Percentiles rank a stretch among this genome's conserved stretches.
Conservation (phyloP, 2,888 invertebrate genomes). For the Agonopterix subpropinquella region DNA sequence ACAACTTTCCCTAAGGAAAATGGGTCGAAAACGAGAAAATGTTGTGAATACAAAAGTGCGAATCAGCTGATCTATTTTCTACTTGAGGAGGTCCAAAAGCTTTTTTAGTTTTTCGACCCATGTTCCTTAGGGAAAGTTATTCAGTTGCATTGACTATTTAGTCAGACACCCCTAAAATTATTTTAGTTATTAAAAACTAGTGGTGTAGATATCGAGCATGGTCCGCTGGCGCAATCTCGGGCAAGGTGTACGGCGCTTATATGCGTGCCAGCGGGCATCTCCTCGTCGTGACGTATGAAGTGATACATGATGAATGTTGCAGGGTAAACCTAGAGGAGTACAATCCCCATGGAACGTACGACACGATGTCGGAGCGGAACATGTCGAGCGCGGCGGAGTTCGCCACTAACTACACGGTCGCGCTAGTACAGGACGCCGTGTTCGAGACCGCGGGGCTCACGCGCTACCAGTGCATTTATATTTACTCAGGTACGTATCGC, state of each 20-base stretch:
- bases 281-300: slow-evolving; percentile 57
- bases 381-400: slow-evolving; percentile 14
- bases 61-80: too few relatives aligned
- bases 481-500: slow-evolving; percentile 52
- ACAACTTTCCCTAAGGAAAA: too few relatives aligned
- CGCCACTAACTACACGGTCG: slow-evolving; percentile 23
- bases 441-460: slow-evolving; percentile 28
- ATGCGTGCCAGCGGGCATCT: slow-evolving; percentile 82
- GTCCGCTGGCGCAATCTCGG: too few relatives aligned
- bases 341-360: slow-evolving; percentile 22
- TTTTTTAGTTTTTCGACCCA: too few relatives aligned
- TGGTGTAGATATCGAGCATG: too few relatives aligned
- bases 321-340: slow-evolving; percentile 77
- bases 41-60: too few relatives aligned
- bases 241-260: slow-evolving; percentile 79
- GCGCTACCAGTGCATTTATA: slow-evolving; percentile 65
- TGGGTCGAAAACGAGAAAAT: too few relatives aligned
- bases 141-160: too few relatives aligned
- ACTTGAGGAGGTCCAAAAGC: too few relatives aligned
- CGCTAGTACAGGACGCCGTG: slow-evolving; percentile 30
- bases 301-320: slow-evolving; percentile 46
- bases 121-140: too few relatives aligned
- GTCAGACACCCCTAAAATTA: too few relatives aligned
- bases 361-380: slow-evolving; percentile 10
- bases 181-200: too few relatives aligned